Base-by-base conservation (phyloP, 2,797 vertebrate genomes). In the Typhlichthys eigenmanni region DNA sequence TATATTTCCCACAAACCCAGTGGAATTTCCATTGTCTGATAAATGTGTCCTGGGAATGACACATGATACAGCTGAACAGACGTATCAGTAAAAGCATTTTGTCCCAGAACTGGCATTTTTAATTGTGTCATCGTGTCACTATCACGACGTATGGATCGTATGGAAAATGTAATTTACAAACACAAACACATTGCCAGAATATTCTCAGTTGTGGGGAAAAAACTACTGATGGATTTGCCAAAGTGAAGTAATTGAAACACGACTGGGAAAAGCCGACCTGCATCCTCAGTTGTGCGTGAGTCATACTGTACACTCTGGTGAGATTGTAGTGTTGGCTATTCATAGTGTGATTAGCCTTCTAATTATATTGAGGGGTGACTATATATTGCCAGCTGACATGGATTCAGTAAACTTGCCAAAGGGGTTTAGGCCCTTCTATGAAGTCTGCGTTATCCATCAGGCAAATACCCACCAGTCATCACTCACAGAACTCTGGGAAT, bases 361-460 rank as follows among this genome's bases (percentile, higher is more conserved):
- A 69, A 85, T 81, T 76, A 66, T 32, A 47, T 60, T 64, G 47
- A 68, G 75, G 78, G 75, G 55, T 72, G 80, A 79, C 72, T 68
- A 60, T 47, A 48, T 76, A 73, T 74, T 71, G 64, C 72, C 63
- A 75, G 64, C 38, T 43, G 38, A 43, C 8, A 62, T 81, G 78
- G 60, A 74, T 76, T 79, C 62, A 57, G 70, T 74, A 75, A 81
- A 53, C 24, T 45, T 58, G 69, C 38, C 38, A 5, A 43, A 43
- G 38, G 9, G 38, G 9, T 8, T 43, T 43, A 9, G 7, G 38
- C 38, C 38, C 38, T 43, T 43, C 38, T 43, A 9, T 43, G 8
- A 43, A 43, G 38, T 43, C 38, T 43, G 38, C 9, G 38, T 43
- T 10, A 43, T 43, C 38, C 38, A 43, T 43, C 38, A 43, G 38